A percentile compares a stretch with the other conserved stretches of the same genome.
These are phyloP conservation scores for Ectemnius cavifrons DNA, from an alignment of 2,888 invertebrate species.

Conservation along the genomic window DNA sequence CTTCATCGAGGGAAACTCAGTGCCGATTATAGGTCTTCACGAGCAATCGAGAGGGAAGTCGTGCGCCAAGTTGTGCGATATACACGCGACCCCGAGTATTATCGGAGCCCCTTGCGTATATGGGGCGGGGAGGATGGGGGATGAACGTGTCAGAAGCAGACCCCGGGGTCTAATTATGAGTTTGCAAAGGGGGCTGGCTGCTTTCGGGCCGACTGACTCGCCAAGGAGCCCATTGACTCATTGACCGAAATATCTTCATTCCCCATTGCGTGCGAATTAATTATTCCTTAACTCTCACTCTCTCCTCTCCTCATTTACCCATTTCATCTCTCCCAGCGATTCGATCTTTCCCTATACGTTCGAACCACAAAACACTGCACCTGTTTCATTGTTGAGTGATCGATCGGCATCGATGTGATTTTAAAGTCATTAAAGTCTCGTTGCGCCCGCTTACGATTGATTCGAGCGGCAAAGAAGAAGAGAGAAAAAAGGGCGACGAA, in stretches of 20 bases:
- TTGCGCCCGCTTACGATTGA: slow-evolving; percentile 32
- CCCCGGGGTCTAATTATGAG: slow-evolving; percentile 76
- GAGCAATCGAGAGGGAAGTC: slow-evolving; percentile 54
- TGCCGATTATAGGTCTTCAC: slow-evolving; percentile 46
- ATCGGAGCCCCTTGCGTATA: slow-evolving; percentile 47
- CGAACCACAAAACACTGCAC: too few species aligned
- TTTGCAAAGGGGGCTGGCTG: slow-evolving; percentile 67
- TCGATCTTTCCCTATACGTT: too few species aligned
- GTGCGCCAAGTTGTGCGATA: slow-evolving; percentile 45
- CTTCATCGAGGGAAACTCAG: too few species aligned
- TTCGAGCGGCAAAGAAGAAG: slow-evolving; percentile 39
- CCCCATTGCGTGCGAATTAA: slow-evolving; percentile 61
- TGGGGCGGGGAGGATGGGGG: slow-evolving; percentile 71
- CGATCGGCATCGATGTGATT: not conserved
- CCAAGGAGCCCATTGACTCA: slow-evolving; percentile 62
- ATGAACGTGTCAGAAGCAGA: slow-evolving; percentile 77
- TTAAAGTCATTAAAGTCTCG: slow-evolving; percentile 52
- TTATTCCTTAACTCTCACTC: slow-evolving; percentile 34
- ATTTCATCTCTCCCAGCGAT: too few species aligned
- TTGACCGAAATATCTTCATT: slow-evolving; percentile 70
- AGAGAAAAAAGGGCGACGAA: slow-evolving; percentile 13
- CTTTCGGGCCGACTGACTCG: slow-evolving; percentile 38
- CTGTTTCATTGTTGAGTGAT: too few species aligned
- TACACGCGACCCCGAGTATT: slow-evolving; percentile 43
- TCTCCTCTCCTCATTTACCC: not conserved